Percentiles rank a stretch among this genome's conserved stretches.
phyloP scores from a whole-genome alignment of 2,888 invertebrate species.

The Ellobium chinense region DNA sequence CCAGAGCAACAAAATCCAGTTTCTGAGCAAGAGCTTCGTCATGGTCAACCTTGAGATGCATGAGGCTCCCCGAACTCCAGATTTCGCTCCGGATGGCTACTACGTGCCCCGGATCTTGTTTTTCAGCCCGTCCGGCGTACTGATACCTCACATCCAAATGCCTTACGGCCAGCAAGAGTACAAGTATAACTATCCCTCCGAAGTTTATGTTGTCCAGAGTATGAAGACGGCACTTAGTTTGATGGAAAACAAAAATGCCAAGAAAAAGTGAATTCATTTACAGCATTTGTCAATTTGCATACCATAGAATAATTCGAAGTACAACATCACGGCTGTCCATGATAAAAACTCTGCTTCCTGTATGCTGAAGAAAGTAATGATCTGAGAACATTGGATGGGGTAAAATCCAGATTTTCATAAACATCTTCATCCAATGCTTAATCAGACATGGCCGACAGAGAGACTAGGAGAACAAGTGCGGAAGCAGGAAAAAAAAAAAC shows the following conservation, averaged over 20 bases:
- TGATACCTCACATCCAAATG: neutral
- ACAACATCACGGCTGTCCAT: no score
- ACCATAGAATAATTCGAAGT: no score
- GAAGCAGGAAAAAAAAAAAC: no score
- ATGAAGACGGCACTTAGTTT: no score
- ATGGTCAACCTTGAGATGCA: conserved; percentile 35
- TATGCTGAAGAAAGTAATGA: no score
- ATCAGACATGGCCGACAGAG: no score
- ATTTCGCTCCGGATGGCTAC: conserved; percentile 27
- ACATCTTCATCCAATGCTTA: no score
- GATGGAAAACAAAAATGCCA: no score
- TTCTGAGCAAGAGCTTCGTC: conserved; percentile 29
- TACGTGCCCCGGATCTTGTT: conserved; percentile 41
- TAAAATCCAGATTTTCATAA: no score
- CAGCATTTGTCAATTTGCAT: neutral
- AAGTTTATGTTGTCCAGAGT: conserved; percentile 14
- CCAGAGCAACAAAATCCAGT: neutral
- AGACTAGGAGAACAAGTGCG: no score
- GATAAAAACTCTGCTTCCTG: no score
- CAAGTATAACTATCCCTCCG: conserved; percentile 23
- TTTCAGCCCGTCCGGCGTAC: conserved; percentile 25
- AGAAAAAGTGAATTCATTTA: neutral
- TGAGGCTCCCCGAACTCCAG: neutral
- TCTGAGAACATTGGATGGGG: no score
- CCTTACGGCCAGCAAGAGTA: conserved; percentile 6